Conservation (phyloP, 2,113 vertebrate genomes). For the zebrafish (Danio rerio) region GRCz12tu NC_133181.1:43610001-43610500, state of each 20-base stretch:
- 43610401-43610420: no score
- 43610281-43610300: background rate
- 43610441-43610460: no score
- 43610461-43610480: no score
- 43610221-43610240: background rate
- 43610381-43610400: no score
- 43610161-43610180: conserved; percentile 77
- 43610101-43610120: conserved; percentile 52
- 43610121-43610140: conserved; percentile 72
- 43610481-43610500: no score
- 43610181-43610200: background rate
- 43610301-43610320: no score
- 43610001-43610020: accelerated
- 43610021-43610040: conserved; percentile 44
- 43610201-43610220: background rate
- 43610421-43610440: no score
- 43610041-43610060: conserved; percentile 70
- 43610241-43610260: background rate
- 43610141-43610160: conserved; percentile 70
- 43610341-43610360: no score
- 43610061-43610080: conserved; percentile 55
- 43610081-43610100: conserved; percentile 73
- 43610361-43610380: no score
- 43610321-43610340: no score
- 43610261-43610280: background rate